Evolutionary conservation across 2,888 invertebrate species (phyloP).

Genomic region (Tridacna gigas): DNA sequence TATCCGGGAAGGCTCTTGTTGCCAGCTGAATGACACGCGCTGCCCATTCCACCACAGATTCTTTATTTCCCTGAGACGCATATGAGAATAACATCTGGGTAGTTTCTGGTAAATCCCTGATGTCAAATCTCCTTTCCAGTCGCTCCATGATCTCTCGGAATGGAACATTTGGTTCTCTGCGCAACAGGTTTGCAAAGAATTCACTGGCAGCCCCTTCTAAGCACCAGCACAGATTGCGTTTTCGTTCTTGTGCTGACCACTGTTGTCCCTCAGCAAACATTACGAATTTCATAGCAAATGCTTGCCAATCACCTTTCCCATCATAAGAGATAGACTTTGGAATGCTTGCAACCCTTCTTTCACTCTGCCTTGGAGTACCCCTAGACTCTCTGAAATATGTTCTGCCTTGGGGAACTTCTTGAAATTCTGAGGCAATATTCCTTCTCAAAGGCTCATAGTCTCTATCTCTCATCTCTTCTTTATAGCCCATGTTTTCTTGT

Average conservation of each 20-base stretch:
- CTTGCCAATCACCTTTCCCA: conserved; percentile 15
- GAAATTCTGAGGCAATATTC: too few species aligned
- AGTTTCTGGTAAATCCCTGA: conserved; percentile 27
- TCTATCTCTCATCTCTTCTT: too few species aligned
- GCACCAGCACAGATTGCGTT: neutral
- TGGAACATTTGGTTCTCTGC: neutral
- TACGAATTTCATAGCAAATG: conserved; percentile 2
- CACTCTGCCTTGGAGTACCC: neutral
- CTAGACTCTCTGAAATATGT: neutral
- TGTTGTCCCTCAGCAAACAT: conserved; percentile 1
- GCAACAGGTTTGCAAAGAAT: conserved; percentile 4
- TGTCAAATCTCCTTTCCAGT: conserved; percentile 19
- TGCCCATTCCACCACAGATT: conserved; percentile 3
- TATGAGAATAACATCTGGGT: conserved; percentile 20
- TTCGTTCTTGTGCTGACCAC: conserved; percentile 2
- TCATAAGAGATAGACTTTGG: conserved; percentile 4
- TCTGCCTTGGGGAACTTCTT: neutral
- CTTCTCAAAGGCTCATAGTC: too few species aligned
- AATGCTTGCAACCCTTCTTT: neutral
- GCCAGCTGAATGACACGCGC: neutral
- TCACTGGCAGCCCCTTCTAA: conserved; percentile 19
- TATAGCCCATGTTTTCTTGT: too few species aligned
- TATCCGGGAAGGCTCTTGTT: conserved; percentile 1
- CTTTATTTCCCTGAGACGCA: neutral
- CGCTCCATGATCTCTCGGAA: conserved; percentile 14